Percentiles rank a stretch among this genome's conserved stretches.
These are phyloP conservation scores for Salpingus planirostris DNA, from an alignment of 2,888 invertebrate species.

Conservation along the genomic window DNA sequence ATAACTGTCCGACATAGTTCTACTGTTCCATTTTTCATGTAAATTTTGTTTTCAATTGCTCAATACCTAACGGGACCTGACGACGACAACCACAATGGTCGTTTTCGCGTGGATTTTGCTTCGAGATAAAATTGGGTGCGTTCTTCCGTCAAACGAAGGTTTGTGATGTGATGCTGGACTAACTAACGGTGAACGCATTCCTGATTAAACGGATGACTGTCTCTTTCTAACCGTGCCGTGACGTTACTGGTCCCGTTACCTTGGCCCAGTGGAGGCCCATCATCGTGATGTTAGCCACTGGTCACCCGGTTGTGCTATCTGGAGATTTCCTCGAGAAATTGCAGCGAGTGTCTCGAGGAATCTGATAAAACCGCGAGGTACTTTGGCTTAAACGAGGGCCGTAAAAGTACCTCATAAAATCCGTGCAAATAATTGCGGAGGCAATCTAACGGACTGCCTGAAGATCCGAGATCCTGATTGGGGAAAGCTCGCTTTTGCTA, in stretches of 20 bases:
- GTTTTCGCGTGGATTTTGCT: too few species aligned
- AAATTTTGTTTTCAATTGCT: slow-evolving; percentile 3
- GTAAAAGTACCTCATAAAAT: too few species aligned
- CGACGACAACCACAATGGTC: not conserved
- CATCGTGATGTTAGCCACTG: not conserved
- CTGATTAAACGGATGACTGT: slow-evolving; percentile 31
- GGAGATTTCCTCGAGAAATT: not conserved
- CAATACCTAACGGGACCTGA: not conserved
- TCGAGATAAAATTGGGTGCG: too few species aligned
- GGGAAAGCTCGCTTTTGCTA: too few species aligned
- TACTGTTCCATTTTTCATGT: slow-evolving; percentile 27
- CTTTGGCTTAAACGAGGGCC: too few species aligned
- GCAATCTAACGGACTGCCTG: too few species aligned
- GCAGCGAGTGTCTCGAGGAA: too few species aligned
- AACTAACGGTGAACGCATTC: slow-evolving; percentile 38
- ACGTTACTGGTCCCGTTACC: slow-evolving; percentile 33
- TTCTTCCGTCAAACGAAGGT: too few species aligned
- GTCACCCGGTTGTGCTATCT: not conserved
- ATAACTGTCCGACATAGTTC: slow-evolving; percentile 29
- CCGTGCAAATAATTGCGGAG: too few species aligned
- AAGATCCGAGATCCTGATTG: too few species aligned
- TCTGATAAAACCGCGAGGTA: too few species aligned
- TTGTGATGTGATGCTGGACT: too few species aligned
- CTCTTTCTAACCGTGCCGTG: slow-evolving; percentile 28
- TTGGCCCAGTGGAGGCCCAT: slow-evolving; percentile 29